phyloP scores from a whole-genome alignment of 1,140 invertebrate genomes.

The Anthonomus grandis region DNA sequence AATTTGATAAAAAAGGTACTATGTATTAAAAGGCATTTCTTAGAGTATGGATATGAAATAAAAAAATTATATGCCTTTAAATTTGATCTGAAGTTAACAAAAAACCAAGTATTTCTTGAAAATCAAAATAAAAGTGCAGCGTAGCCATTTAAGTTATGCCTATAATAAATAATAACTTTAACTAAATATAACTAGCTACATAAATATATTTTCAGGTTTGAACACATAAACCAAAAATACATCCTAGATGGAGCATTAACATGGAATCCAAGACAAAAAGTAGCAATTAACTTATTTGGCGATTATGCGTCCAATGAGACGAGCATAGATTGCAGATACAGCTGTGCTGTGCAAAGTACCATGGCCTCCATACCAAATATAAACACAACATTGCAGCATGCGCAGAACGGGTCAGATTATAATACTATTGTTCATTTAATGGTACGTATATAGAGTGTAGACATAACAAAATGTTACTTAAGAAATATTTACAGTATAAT shows the following conservation, averaged over 20 bases:
- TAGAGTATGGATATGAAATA: no score
- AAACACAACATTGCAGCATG: slow-evolving; percentile 55
- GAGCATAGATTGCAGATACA: slow-evolving; percentile 50
- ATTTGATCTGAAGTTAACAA: no score
- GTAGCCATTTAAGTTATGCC: no score
- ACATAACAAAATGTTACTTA: slow-evolving; percentile 1
- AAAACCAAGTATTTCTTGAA: no score
- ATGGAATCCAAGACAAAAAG: slow-evolving; percentile 59
- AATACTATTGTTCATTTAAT: slow-evolving; percentile 54
- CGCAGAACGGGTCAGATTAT: slow-evolving; percentile 49
- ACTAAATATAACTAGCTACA: no score
- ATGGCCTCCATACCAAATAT: slow-evolving; percentile 56
- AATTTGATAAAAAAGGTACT: no score
- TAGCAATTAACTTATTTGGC: slow-evolving; percentile 54
- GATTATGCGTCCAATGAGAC: slow-evolving; percentile 47
- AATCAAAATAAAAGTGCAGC: no score
- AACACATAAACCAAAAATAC: slow-evolving; percentile 46
- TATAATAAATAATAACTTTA: no score
- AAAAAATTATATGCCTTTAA: no score
- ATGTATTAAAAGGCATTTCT: no score
- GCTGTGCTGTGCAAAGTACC: slow-evolving; percentile 56
- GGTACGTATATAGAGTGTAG: slow-evolving; percentile 29
- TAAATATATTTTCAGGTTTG: slow-evolving; percentile 47
- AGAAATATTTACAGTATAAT: slow-evolving; percentile 45
- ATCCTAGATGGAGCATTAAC: slow-evolving; percentile 48